phyloP scores from a whole-genome alignment of 2,113 vertebrate genomes.

The Dicerorhinus sumatrensis region DNA sequence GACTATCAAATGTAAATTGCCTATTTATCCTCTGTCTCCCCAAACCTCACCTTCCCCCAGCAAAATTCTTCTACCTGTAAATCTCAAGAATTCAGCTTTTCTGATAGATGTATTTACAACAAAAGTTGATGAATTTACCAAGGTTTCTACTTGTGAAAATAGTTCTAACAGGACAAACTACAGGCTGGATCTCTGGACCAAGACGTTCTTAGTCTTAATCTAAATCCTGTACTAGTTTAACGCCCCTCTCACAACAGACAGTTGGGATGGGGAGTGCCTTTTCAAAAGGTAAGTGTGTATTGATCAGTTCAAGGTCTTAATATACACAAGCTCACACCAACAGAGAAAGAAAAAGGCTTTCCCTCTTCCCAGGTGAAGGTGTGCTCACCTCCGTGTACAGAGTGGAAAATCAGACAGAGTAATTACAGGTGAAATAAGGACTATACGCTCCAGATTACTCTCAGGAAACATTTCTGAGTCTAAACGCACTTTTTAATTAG shows the following conservation, averaged over 20 bases:
- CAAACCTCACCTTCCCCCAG: not conserved
- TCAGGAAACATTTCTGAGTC: constrained; percentile 76
- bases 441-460: constrained; percentile 55
- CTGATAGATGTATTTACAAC: not conserved
- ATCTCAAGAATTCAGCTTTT: not conserved
- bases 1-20: not conserved
- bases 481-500: constrained; percentile 78
- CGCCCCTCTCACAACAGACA: not conserved
- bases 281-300: not conserved
- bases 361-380: not conserved
- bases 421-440: constrained; percentile 64
- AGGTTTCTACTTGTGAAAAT: not conserved
- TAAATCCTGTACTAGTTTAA: not conserved
- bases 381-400: not conserved
- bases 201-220: not conserved
- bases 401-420: not conserved
- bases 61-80: not conserved
- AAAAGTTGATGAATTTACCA: not conserved
- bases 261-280: not conserved
- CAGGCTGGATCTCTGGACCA: not conserved
- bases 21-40: not conserved
- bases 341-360: not conserved
- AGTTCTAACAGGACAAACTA: not conserved
- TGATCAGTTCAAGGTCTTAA: not conserved
- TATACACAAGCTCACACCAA: not conserved